These are phyloP conservation scores for Drosophila insularis DNA, from an alignment of 1,140 invertebrate genomes.

Conservation along the genomic window DNA sequence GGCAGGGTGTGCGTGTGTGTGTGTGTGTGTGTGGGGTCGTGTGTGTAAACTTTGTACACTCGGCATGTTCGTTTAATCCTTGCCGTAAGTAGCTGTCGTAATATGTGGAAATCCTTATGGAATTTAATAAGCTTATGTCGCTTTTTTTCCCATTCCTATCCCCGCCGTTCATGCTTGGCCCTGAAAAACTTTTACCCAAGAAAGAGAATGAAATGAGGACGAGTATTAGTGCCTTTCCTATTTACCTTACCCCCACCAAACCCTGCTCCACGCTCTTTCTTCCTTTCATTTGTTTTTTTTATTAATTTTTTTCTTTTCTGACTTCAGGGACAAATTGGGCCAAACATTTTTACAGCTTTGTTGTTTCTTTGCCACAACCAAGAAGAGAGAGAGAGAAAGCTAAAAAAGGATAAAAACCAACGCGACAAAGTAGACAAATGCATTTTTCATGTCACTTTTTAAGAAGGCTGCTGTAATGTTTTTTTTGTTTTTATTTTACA, in stretches of 20 bases:
- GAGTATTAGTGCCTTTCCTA: slow-evolving; percentile 23
- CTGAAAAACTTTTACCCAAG: slow-evolving; percentile 13
- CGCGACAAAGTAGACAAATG: slow-evolving; percentile 18
- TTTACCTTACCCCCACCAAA: background rate
- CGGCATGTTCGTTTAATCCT: slow-evolving; percentile 72
- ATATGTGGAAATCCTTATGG: slow-evolving; percentile 68
- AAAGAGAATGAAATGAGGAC: slow-evolving; percentile 42
- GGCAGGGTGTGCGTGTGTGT: slow-evolving; percentile 7
- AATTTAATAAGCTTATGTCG: slow-evolving; percentile 74
- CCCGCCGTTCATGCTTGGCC: background rate
- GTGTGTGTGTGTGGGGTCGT: slow-evolving; percentile 7
- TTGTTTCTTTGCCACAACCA: background rate
- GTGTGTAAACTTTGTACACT: slow-evolving; percentile 66
- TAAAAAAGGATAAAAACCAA: slow-evolving; percentile 12
- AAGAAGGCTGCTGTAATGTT: slow-evolving; percentile 2
- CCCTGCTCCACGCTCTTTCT: no score
- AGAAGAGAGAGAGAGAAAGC: slow-evolving; percentile 3
- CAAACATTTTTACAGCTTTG: background rate
- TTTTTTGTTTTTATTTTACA: background rate
- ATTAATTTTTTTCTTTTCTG: background rate
- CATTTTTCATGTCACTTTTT: slow-evolving; percentile 41
- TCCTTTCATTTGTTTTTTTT: no score
- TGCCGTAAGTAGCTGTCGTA: slow-evolving; percentile 67
- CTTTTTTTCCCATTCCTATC: slow-evolving; percentile 2
- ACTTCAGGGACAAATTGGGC: slow-evolving; percentile 25